phyloP scores from a whole-genome alignment of 53 echinoderm and acorn worm species.

The Luidia sarsii region DNA sequence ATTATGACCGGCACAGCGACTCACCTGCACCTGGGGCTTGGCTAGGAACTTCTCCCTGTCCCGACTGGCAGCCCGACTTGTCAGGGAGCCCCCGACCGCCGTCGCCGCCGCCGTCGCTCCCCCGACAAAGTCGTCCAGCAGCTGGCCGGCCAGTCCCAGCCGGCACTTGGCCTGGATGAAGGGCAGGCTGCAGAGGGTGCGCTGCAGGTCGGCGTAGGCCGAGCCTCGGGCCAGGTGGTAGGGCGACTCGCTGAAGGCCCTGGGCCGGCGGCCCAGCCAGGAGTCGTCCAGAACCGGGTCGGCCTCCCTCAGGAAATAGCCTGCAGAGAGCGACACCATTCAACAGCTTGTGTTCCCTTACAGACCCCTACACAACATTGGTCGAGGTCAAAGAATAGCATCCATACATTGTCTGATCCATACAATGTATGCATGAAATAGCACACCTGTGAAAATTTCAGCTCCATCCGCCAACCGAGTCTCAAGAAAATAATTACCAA shows the following conservation, averaged over 20 bases:
- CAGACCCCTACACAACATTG: no score
- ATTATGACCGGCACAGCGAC: conserved; percentile 1
- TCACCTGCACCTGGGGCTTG: conserved; percentile 61
- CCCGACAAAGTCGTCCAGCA: conserved; percentile 79
- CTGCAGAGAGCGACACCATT: conserved; percentile 52
- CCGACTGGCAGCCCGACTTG: conserved; percentile 48
- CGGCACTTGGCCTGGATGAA: conserved; percentile 83
- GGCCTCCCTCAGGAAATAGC: conserved; percentile 79
- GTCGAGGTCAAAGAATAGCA: no score
- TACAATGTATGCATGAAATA: no score
- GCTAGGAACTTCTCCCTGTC: conserved; percentile 84
- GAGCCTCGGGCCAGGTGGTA: conserved; percentile 86
- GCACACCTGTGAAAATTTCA: no score
- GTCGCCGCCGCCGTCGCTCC: conserved; percentile 3
- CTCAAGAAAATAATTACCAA: no score
- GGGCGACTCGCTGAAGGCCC: conserved; percentile 79
- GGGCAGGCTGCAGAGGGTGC: conserved; percentile 68
- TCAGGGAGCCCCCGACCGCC: conserved; percentile 1
- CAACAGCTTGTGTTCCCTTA: no score
- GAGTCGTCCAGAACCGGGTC: conserved; percentile 52
- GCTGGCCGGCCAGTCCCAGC: conserved; percentile 64
- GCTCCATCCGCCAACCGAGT: no score
- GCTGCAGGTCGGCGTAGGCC: conserved; percentile 64
- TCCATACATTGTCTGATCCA: no score
- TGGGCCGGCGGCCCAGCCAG: conserved; percentile 62